Conservation (phyloP, 2,113 vertebrate species). For the Xiphorhynchus elegans region DNA sequence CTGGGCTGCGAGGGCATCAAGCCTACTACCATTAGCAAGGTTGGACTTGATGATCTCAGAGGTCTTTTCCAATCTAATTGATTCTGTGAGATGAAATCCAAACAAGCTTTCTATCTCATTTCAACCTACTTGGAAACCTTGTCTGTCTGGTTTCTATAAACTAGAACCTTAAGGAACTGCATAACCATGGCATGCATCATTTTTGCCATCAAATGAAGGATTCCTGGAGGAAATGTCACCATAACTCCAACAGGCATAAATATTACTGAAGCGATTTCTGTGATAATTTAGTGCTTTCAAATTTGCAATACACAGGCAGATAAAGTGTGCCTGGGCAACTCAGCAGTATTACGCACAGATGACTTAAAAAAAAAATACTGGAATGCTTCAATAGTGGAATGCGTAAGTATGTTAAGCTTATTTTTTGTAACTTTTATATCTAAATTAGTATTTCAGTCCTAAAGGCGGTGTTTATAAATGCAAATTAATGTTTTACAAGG, state of each 20-base stretch:
- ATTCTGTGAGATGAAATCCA: neutral
- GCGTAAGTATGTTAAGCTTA: neutral
- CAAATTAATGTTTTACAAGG: neutral
- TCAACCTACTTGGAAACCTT: neutral
- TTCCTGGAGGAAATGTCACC: neutral
- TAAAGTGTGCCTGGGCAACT: neutral
- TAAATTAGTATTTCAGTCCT: neutral
- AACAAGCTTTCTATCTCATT: neutral
- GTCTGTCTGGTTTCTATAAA: neutral
- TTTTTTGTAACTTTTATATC: neutral
- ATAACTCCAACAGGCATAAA: neutral
- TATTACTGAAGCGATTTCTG: neutral
- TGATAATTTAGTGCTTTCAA: neutral
- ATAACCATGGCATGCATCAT: neutral
- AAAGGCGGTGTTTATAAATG: neutral
- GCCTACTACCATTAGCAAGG: neutral
- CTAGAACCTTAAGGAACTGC: neutral
- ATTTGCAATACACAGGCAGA: neutral
- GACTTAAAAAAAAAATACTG: fast-evolving
- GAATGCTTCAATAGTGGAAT: neutral
- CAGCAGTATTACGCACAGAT: neutral
- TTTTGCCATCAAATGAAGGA: neutral
- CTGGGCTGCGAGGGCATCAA: neutral
- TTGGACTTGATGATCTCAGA: neutral
- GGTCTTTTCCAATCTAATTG: neutral